Evolutionary conservation across 2,888 invertebrate species (phyloP).

Genomic region (Operophtera brumata): DNA sequence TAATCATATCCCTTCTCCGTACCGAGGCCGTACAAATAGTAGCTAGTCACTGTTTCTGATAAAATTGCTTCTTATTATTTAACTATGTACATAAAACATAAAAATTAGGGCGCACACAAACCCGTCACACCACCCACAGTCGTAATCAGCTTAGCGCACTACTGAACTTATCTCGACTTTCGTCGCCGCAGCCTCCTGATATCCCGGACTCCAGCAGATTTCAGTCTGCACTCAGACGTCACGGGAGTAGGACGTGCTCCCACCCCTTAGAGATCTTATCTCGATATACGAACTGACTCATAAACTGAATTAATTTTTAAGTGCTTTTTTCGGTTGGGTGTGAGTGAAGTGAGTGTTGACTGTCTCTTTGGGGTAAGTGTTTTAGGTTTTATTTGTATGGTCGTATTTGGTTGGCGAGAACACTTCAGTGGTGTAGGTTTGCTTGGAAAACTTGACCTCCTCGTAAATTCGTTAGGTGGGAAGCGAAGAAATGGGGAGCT

Average conservation of each 20-base stretch:
- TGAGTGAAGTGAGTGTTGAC: slow-evolving; percentile 12
- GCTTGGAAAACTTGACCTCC: slow-evolving; percentile 23
- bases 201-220: slow-evolving; percentile 41
- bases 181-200: slow-evolving; percentile 44
- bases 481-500: slow-evolving; percentile 17
- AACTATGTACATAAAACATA: background rate
- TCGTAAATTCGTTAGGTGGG: slow-evolving; percentile 19
- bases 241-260: slow-evolving; percentile 48
- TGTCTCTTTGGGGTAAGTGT: slow-evolving; percentile 14
- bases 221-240: slow-evolving; percentile 59
- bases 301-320: slow-evolving; percentile 4
- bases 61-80: too few species aligned
- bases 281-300: slow-evolving; percentile 40
- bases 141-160: slow-evolving; percentile 64
- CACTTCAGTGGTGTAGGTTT: slow-evolving; percentile 5
- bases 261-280: slow-evolving; percentile 34
- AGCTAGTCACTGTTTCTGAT: background rate
- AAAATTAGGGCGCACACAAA: slow-evolving; percentile 8
- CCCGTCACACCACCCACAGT: slow-evolving; percentile 38
- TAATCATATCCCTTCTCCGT: background rate
- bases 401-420: slow-evolving; percentile 2
- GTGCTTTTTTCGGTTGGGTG: slow-evolving; percentile 13
- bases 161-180: slow-evolving; percentile 43
- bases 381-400: background rate
- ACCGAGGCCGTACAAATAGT: background rate